Percentiles rank a stretch among this genome's conserved stretches.
Evolutionary conservation across 1,140 invertebrate species (phyloP).

Genomic region (Drosophila biarmipes): DNA sequence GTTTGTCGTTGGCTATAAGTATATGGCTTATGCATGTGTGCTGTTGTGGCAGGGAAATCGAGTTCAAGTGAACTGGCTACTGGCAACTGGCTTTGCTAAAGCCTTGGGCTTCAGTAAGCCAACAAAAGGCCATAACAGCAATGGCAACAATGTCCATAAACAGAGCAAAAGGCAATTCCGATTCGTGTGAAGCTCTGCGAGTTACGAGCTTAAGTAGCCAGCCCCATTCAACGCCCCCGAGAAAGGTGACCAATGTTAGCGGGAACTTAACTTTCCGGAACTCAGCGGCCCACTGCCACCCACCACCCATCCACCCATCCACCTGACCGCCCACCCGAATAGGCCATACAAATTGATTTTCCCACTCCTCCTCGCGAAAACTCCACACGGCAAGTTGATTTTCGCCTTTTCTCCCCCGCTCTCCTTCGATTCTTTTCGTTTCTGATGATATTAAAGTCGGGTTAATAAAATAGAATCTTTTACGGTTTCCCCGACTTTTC

Average conservation of each 20-base stretch:
- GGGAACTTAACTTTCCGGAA: conserved; percentile 29
- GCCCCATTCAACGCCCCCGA: conserved; percentile 22
- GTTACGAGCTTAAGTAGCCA: conserved; percentile 51
- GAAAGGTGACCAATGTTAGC: conserved; percentile 26
- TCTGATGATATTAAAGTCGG: conserved; percentile 32
- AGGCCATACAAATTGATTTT: conserved; percentile 74
- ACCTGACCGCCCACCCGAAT: conserved; percentile 9
- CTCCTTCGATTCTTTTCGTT: conserved; percentile 15
- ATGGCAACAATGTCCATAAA: conserved; percentile 51
- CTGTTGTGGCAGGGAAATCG: conserved; percentile 22
- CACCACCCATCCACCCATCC: neutral
- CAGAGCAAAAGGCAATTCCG: conserved; percentile 57
- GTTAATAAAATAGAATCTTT: conserved; percentile 67
- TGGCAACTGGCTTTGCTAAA: neutral
- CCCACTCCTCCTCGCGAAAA: conserved; percentile 57
- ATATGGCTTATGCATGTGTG: conserved; percentile 19
- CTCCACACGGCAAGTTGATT: conserved; percentile 47
- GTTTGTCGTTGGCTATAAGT: conserved; percentile 4
- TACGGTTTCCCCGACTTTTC: conserved; percentile 2
- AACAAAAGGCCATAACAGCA: conserved; percentile 36
- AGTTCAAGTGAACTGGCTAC: conserved; percentile 40
- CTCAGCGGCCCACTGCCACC: conserved; percentile 2
- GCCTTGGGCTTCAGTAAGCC: conserved; percentile 51
- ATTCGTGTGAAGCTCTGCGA: conserved; percentile 54
- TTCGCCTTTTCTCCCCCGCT: conserved; percentile 29